Evolutionary conservation across 2,888 invertebrate genomes (phyloP).

Genomic region (Scaptomyza tumidula): DNA sequence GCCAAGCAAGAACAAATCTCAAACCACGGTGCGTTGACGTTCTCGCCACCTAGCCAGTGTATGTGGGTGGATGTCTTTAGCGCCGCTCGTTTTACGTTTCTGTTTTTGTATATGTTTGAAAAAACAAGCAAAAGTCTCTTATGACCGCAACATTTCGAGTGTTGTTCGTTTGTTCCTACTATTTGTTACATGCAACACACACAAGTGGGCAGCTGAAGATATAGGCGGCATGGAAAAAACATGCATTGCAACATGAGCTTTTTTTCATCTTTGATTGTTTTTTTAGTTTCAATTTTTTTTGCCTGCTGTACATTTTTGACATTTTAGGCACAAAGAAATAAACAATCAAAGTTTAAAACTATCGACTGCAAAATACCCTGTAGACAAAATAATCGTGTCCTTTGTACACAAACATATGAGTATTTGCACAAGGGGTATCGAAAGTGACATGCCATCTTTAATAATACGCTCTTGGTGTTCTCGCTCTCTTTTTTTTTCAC

Average conservation of each 20-base stretch:
- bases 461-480: not conserved
- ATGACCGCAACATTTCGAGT: slow-evolving; percentile 53
- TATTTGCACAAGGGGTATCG: slow-evolving; percentile 6
- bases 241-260: slow-evolving; percentile 66
- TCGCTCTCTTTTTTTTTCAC: not conserved
- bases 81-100: slow-evolving; percentile 15
- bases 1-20: slow-evolving; percentile 2
- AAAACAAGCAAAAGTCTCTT: slow-evolving; percentile 27
- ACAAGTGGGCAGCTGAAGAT: slow-evolving; percentile 29
- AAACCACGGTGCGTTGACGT: slow-evolving; percentile 35
- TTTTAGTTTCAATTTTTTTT: slow-evolving; percentile 12
- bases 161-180: slow-evolving; percentile 17
- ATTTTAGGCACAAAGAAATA: slow-evolving; percentile 29
- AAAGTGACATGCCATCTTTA: slow-evolving; percentile 18
- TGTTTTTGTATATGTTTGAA: slow-evolving; percentile 2
- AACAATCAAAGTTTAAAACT: not conserved
- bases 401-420: not conserved
- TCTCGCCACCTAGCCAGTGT: slow-evolving; percentile 22
- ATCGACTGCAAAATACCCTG: not conserved
- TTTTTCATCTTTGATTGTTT: slow-evolving; percentile 32
- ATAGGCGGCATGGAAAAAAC: slow-evolving; percentile 33
- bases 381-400: not conserved
- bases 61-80: slow-evolving; percentile 47
- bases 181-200: slow-evolving; percentile 29
- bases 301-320: slow-evolving; percentile 26